Conservation (phyloP, 1,140 invertebrate genomes). For the Solenopsis fugax region DNA sequence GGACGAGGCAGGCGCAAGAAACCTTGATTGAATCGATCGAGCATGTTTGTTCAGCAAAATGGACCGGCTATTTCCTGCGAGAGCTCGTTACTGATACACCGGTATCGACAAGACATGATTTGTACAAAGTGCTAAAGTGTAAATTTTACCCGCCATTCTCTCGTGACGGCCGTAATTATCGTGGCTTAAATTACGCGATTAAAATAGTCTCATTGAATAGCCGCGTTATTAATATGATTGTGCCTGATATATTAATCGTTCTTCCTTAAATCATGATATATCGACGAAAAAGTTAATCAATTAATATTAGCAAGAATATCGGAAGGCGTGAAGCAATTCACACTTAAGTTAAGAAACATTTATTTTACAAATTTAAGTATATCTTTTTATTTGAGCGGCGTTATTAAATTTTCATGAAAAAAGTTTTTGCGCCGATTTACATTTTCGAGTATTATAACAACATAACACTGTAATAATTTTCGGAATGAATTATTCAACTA, state of each 20-base stretch:
- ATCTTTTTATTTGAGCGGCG: not conserved
- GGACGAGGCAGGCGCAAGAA: conserved; percentile 21
- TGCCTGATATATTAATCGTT: not conserved
- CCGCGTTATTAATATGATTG: not conserved
- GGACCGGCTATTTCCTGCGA: conserved; percentile 46
- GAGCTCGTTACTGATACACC: conserved; percentile 40
- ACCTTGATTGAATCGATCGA: conserved; percentile 55
- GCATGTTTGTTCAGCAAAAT: conserved; percentile 51
- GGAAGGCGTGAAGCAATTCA: not conserved
- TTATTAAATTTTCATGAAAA: not conserved
- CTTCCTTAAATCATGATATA: not conserved
- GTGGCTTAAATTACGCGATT: not conserved
- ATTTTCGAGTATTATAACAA: not conserved
- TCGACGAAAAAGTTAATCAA: not conserved
- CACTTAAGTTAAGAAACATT: not conserved
- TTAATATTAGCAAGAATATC: not conserved
- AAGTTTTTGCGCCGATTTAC: not conserved
- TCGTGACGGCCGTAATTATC: conserved; percentile 7
- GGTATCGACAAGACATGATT: conserved; percentile 35
- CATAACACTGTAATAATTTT: not conserved
- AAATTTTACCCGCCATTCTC: conserved; percentile 17
- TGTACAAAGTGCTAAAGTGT: conserved; percentile 9
- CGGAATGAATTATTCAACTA: not conserved
- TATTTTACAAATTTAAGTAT: not conserved
- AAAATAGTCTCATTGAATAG: not conserved